phyloP scores from a whole-genome alignment of 2,888 invertebrate genomes.

The Trachelus iudaicus region DNA sequence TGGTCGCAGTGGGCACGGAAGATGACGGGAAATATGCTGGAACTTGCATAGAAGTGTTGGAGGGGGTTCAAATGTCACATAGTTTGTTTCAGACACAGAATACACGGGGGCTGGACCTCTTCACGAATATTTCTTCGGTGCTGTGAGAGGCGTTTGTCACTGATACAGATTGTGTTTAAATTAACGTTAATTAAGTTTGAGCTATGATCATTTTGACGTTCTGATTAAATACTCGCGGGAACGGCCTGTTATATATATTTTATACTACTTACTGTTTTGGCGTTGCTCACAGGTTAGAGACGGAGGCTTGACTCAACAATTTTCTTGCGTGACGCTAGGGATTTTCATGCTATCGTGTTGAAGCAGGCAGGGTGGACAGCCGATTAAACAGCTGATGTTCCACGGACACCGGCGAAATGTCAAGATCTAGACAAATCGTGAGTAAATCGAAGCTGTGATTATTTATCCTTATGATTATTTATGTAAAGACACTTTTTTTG shows the following conservation, averaged over 20 bases:
- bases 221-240: not conserved
- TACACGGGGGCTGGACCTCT: no score
- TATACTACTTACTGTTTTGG: not conserved
- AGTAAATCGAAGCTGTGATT: conserved; percentile 40
- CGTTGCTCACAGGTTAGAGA: conserved; percentile 8
- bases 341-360: conserved; percentile 21
- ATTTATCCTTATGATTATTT: not conserved
- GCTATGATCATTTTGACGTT: not conserved
- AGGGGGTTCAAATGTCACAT: no score
- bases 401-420: conserved; percentile 63
- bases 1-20: no score
- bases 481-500: not conserved
- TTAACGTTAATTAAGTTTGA: not conserved
- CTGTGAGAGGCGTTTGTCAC: not conserved
- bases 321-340: conserved; percentile 39
- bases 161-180: not conserved
- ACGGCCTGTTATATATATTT: not conserved
- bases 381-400: conserved; percentile 61
- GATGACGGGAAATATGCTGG: no score
- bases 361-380: conserved; percentile 28
- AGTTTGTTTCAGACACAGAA: no score
- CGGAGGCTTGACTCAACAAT: conserved; percentile 59
- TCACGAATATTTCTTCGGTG: no score
- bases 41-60: no score
- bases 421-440: conserved; percentile 64